phyloP scores from a whole-genome alignment of 2,888 invertebrate genomes.

The Epirrhoe tristata region DNA sequence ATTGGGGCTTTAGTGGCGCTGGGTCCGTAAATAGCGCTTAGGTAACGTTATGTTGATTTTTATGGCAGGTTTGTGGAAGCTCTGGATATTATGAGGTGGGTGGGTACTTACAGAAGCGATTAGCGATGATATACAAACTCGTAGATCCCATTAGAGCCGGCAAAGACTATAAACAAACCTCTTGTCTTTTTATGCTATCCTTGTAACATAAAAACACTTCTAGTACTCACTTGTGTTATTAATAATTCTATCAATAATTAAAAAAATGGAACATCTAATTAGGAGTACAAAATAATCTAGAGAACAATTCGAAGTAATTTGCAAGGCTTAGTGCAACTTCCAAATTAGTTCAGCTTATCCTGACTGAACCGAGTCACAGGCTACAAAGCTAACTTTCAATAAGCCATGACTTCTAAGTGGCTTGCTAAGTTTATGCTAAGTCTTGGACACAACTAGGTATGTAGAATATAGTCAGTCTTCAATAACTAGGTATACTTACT shows the following conservation, averaged over 20 bases:
- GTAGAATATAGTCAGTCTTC: background rate
- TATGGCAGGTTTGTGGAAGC: constrained; percentile 17
- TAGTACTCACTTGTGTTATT: background rate
- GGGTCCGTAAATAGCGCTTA: constrained; percentile 32
- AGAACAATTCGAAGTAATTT: background rate
- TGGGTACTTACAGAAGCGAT: constrained; percentile 10
- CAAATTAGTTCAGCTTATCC: background rate
- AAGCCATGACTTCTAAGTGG: background rate
- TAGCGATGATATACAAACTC: constrained; percentile 5
- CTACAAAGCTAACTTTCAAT: constrained; percentile 8
- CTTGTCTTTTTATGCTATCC: constrained; percentile 8
- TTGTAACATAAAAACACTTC: background rate
- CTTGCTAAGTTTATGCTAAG: constrained; percentile 9
- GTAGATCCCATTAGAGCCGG: background rate
- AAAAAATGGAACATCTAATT: background rate
- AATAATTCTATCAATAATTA: background rate
- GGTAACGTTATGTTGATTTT: constrained; percentile 30
- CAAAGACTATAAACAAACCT: background rate
- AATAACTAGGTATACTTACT: background rate
- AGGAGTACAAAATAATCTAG: background rate
- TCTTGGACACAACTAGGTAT: background rate
- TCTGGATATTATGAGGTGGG: constrained; percentile 11
- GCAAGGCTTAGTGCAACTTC: background rate
- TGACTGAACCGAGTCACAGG: background rate
- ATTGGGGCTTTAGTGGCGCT: constrained; percentile 40